Conservation (phyloP, 1,140 invertebrate species). For the Physella acuta region DNA sequence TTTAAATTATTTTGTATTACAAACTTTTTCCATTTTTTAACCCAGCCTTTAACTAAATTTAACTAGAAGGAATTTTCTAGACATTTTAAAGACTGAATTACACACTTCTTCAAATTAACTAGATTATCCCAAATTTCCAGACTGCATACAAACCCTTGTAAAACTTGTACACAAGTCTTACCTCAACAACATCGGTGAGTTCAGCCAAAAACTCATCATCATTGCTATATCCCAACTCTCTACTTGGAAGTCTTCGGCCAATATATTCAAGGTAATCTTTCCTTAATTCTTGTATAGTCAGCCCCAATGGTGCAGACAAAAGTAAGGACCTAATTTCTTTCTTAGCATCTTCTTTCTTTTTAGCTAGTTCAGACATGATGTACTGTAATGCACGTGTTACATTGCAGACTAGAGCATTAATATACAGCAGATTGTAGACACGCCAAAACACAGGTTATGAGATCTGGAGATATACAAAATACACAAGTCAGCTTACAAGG, state of each 20-base stretch:
- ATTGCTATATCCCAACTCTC: not conserved
- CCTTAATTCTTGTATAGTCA: not conserved
- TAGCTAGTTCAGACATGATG: not conserved
- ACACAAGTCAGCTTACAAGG: not conserved
- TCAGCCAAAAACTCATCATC: not conserved
- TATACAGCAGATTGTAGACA: not conserved
- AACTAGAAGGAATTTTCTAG: not conserved
- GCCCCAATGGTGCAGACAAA: not conserved
- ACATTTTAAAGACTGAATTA: too few species aligned
- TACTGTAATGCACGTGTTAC: not conserved
- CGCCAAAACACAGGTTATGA: not conserved
- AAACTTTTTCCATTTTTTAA: not conserved
- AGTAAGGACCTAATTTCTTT: conserved; percentile 6
- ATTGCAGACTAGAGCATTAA: not conserved
- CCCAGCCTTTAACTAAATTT: not conserved
- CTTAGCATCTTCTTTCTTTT: not conserved
- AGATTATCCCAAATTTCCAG: not conserved
- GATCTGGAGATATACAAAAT: not conserved
- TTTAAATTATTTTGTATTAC: not conserved
- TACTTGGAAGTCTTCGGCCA: not conserved
- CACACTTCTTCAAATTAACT: not conserved
- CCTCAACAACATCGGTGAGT: not conserved
- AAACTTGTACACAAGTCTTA: not conserved
- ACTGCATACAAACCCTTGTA: not conserved
- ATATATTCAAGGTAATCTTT: not conserved